These are phyloP conservation scores for Cinclus cinclus DNA, from an alignment of 2,113 vertebrate genomes.

Conservation along the genomic window DNA sequence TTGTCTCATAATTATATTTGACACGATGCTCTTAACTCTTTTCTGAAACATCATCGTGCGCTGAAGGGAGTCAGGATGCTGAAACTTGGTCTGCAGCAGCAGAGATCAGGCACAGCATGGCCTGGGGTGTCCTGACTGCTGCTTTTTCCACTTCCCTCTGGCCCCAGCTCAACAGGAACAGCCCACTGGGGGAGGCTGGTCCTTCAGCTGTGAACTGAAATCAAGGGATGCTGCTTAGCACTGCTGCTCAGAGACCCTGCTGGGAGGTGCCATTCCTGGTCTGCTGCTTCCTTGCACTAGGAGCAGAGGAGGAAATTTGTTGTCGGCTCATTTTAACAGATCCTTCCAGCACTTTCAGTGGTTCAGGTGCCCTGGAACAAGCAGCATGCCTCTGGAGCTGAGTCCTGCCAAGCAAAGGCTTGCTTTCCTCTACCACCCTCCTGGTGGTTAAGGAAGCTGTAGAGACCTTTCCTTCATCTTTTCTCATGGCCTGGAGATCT, in stretches of 20 bases:
- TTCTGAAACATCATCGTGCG: neutral
- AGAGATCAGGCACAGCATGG: neutral
- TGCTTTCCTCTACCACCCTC: neutral
- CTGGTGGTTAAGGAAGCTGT: rapidly evolving
- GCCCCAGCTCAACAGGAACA: neutral
- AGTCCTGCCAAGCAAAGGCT: neutral
- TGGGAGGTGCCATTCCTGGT: neutral
- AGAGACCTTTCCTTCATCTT: neutral
- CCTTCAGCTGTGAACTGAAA: neutral
- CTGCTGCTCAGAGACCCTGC: neutral
- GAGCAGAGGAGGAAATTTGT: neutral
- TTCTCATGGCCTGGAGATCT: neutral
- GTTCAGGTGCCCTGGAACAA: neutral
- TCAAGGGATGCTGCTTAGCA: neutral
- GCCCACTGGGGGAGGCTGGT: neutral
- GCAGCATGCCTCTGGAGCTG: neutral
- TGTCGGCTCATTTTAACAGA: neutral
- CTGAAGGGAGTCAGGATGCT: neutral
- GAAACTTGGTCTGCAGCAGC: neutral
- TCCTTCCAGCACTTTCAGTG: neutral
- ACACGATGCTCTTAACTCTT: slow-evolving; percentile 52
- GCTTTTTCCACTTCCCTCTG: neutral
- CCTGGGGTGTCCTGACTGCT: rapidly evolving
- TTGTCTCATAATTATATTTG: slow-evolving; percentile 69
- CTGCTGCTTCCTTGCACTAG: neutral